Conservation (phyloP, 2,888 invertebrate genomes). For the Ametastegia equiseti region DNA sequence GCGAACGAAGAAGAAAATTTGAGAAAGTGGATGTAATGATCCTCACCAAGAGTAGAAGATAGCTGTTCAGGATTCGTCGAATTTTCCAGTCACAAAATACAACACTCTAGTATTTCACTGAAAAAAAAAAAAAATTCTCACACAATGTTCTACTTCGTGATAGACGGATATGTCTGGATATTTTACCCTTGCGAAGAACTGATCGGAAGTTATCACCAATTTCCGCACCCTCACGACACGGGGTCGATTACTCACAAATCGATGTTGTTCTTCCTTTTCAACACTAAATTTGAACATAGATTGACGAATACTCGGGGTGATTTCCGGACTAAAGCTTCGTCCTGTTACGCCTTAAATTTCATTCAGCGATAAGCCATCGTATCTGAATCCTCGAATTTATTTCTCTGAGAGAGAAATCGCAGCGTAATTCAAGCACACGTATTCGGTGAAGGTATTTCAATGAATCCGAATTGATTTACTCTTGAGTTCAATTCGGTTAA, state of each 20-base stretch:
- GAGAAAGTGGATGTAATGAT: neutral
- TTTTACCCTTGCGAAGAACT: neutral
- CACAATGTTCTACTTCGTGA: neutral
- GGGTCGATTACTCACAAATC: slow-evolving; percentile 6
- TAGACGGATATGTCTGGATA: neutral
- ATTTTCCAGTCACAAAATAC: slow-evolving; percentile 15
- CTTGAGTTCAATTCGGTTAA: slow-evolving; percentile 34
- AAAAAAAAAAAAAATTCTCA: neutral
- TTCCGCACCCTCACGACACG: neutral
- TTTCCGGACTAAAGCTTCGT: neutral
- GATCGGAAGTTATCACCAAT: slow-evolving; percentile 4
- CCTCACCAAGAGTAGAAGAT: neutral
- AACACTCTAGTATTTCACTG: slow-evolving; percentile 2
- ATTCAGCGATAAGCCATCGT: neutral
- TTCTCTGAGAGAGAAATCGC: slow-evolving; percentile 10
- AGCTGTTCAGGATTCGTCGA: neutral
- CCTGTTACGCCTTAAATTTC: slow-evolving; percentile 1
- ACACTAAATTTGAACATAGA: neutral
- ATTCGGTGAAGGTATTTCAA: slow-evolving; percentile 26
- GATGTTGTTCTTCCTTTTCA: neutral
- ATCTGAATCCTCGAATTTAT: slow-evolving; percentile 27
- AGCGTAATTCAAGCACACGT: neutral
- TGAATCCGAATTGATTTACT: slow-evolving; percentile 27
- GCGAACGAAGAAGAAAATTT: neutral
- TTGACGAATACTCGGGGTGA: neutral